Conservation (phyloP, 2,797 vertebrate genomes). For the Steatocranus sp. region DNA sequence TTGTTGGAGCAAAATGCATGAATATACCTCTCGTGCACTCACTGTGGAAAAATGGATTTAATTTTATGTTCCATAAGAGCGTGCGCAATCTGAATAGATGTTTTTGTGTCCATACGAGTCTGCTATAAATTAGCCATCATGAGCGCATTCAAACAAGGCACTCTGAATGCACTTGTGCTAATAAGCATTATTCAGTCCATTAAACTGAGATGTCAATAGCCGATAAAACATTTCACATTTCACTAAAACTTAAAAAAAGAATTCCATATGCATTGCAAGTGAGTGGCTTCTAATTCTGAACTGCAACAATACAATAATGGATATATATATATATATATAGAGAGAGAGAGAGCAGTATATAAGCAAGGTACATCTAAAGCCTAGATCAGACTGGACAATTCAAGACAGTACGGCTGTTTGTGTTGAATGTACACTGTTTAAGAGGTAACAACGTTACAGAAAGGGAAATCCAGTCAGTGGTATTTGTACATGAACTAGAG, state of each 20-base stretch:
- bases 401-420: background rate
- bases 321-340: rapidly evolving
- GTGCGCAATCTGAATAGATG: background rate
- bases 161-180: background rate
- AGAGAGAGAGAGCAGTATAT: background rate
- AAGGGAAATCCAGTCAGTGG: background rate
- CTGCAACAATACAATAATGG: background rate
- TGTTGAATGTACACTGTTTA: background rate
- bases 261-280: background rate
- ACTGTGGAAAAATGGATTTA: background rate
- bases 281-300: background rate
- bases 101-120: background rate
- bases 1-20: conserved; percentile 22
- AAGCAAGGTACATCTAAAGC: conserved; percentile 5
- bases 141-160: conserved; percentile 14
- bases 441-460: rapidly evolving
- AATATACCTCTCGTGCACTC: conserved; percentile 12
- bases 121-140: background rate
- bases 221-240: background rate
- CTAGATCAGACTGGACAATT: conserved; percentile 13
- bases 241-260: background rate
- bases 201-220: background rate
- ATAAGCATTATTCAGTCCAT: background rate
- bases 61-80: background rate
- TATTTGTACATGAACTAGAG: background rate